Conservation (phyloP, 2,797 vertebrate species). For the Chelon auratus region DNA sequence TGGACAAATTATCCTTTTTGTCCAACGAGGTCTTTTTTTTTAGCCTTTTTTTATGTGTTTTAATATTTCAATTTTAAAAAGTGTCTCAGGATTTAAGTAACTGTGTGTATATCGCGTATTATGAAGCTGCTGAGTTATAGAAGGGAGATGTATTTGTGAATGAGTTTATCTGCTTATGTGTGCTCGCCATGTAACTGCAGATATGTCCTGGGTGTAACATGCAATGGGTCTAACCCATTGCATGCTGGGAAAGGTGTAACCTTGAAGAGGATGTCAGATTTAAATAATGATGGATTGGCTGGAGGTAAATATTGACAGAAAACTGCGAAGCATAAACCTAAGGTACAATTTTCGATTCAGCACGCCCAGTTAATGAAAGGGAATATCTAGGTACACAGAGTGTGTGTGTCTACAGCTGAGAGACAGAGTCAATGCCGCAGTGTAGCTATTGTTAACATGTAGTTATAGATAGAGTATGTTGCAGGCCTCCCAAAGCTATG, state of each 20-base stretch:
- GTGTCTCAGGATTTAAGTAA: background rate
- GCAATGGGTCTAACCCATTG: background rate
- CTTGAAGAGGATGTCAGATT: background rate
- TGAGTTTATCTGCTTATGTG: background rate
- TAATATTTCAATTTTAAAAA: background rate
- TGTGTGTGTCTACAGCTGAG: no score
- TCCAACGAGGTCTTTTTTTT: no score
- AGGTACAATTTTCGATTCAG: conserved; percentile 2
- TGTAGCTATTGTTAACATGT: no score
- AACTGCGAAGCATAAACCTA: background rate
- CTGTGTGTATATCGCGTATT: background rate
- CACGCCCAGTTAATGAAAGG: background rate
- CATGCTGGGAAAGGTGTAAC: background rate
- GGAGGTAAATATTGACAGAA: background rate
- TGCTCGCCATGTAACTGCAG: background rate
- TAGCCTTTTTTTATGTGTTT: no score
- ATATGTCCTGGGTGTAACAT: background rate
- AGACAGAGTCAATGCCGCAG: no score
- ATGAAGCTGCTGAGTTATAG: no score
- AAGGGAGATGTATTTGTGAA: background rate
- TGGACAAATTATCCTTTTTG: background rate
- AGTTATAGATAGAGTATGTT: no score
- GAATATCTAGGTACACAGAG: background rate
- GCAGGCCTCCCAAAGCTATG: no score
- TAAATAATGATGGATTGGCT: background rate